These are phyloP conservation scores for Melanotaenia nigrans DNA, from an alignment of 2,797 vertebrate genomes.

Conservation along the genomic window DNA sequence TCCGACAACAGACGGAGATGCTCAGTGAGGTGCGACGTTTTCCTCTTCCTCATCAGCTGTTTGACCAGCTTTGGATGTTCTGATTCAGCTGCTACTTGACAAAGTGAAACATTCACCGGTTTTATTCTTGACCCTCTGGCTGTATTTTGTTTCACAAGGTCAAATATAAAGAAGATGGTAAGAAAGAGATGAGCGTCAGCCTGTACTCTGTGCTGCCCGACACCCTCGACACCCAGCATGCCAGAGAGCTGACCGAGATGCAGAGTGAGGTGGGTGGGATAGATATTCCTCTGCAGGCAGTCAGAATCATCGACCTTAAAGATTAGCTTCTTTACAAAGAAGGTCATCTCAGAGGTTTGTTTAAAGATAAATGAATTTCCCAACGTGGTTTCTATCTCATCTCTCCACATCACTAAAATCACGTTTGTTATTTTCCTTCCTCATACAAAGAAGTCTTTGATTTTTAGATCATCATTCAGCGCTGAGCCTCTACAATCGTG, in stretches of 20 bases:
- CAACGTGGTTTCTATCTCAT: background rate
- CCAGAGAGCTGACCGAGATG: constrained; percentile 78
- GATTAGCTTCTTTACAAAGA: background rate
- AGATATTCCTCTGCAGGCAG: background rate
- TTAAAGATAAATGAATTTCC: background rate
- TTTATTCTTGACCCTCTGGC: background rate
- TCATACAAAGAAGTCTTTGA: background rate
- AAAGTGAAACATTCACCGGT: background rate
- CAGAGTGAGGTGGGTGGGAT: constrained; percentile 69
- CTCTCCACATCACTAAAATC: background rate
- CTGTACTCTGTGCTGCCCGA: constrained; percentile 84
- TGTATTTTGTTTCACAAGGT: constrained; percentile 38
- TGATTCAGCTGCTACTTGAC: background rate
- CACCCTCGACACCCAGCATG: constrained; percentile 86
- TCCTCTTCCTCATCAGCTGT: background rate
- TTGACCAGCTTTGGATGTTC: background rate
- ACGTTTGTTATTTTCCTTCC: background rate
- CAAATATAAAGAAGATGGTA: constrained; percentile 67
- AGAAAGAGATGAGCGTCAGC: constrained; percentile 60
- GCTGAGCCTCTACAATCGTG: too few relatives aligned
- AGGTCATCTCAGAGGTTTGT: background rate
- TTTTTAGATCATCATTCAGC: too few relatives aligned
- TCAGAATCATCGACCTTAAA: background rate
- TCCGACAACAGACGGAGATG: constrained; percentile 82
- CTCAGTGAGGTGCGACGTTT: constrained; percentile 84